phyloP scores from a whole-genome alignment of 92 coral and sea anemone genomes.

The Desmophyllum pertusum region DNA sequence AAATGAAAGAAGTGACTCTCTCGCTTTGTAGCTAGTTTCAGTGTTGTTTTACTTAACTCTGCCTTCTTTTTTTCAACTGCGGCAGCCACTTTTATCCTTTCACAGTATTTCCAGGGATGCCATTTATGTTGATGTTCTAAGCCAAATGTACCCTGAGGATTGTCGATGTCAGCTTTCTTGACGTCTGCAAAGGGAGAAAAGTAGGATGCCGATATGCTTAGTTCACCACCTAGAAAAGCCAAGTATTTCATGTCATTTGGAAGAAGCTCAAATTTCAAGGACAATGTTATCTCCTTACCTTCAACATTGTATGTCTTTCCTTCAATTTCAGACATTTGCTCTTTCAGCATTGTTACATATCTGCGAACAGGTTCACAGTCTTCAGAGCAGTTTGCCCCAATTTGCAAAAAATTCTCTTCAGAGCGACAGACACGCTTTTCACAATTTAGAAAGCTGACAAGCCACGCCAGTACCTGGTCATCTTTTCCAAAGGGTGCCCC shows the following conservation, averaged over 20 bases:
- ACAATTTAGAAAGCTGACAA: conserved; percentile 33
- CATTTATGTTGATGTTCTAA: conserved; percentile 28
- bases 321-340: conserved; percentile 58
- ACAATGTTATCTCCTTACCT: conserved; percentile 41
- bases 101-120: conserved; percentile 59
- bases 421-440: conserved; percentile 30
- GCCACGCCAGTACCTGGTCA: conserved; percentile 41
- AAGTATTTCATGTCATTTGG: conserved; percentile 72
- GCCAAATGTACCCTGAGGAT: conserved; percentile 48
- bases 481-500: conserved; percentile 42
- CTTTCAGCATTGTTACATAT: conserved; percentile 40
- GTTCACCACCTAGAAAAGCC: conserved; percentile 70
- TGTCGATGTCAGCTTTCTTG: conserved; percentile 24
- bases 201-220: conserved; percentile 60
- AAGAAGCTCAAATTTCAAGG: conserved; percentile 56
- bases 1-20: conserved; percentile 50
- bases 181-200: conserved; percentile 85
- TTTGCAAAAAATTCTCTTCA: conserved; percentile 25
- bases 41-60: background rate
- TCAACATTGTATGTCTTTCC: conserved; percentile 42
- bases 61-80: conserved; percentile 45
- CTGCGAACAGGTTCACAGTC: conserved; percentile 52
- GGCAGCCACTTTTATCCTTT: conserved; percentile 55
- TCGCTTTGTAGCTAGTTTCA: conserved; percentile 34
- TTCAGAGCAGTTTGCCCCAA: conserved; percentile 66